A percentile compares a stretch with the other conserved stretches of the same genome.
Evolutionary conservation across 1,140 invertebrate genomes (phyloP).

Genomic region (Drosophila pseudoananassae): DNA sequence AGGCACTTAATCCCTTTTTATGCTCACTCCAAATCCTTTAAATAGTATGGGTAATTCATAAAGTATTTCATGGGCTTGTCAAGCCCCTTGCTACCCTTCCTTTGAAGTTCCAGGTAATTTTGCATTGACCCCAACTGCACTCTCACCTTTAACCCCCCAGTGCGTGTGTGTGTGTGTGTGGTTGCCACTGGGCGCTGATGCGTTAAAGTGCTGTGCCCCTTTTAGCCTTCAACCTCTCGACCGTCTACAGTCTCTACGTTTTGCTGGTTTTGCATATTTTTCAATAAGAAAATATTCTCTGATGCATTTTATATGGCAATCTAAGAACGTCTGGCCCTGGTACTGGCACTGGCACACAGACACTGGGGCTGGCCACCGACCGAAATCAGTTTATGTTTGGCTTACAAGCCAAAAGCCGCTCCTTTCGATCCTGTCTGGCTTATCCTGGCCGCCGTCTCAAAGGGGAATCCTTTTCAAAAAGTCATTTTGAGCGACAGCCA

Average conservation of each 20-base stretch:
- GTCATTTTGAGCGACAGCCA: conserved; percentile 28
- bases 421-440: conserved; percentile 7
- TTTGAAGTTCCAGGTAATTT: not conserved
- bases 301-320: conserved; percentile 46
- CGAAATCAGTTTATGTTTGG: conserved; percentile 45
- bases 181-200: conserved; percentile 17
- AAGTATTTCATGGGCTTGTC: not conserved
- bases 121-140: not conserved
- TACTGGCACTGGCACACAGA: too few relatives aligned
- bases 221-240: not conserved
- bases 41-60: not conserved
- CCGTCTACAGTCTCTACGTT: not conserved
- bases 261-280: conserved; percentile 70
- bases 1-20: not conserved
- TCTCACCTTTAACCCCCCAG: not conserved
- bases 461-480: conserved; percentile 19
- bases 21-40: not conserved
- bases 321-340: conserved; percentile 14
- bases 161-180: too few relatives aligned
- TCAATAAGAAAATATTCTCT: conserved; percentile 62
- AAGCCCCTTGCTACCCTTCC: too few relatives aligned
- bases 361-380: not conserved
- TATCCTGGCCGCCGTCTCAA: conserved; percentile 3
- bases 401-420: conserved; percentile 33
- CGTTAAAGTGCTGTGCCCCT: conserved; percentile 37